Percentiles rank a stretch among this genome's conserved stretches.
phyloP scores from a whole-genome alignment of 2,888 invertebrate genomes.

The Coelopa pilipes region DNA sequence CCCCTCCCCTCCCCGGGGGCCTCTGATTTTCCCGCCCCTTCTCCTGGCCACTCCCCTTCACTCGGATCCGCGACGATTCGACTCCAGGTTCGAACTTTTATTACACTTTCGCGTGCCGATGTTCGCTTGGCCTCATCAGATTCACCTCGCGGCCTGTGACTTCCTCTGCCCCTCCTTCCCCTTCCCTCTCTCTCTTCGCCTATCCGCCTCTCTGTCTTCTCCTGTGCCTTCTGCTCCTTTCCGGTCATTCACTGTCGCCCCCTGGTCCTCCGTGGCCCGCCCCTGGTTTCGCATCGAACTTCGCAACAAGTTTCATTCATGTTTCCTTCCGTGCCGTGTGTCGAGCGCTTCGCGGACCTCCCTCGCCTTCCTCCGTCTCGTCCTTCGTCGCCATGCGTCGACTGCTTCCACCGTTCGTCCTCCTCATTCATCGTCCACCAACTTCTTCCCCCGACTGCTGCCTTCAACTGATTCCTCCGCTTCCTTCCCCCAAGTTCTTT shows the following conservation, averaged over 20 bases:
- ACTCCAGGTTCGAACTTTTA: constrained; percentile 4
- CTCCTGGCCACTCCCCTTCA: constrained; percentile 55
- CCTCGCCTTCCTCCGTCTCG: no score
- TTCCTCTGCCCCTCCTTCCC: background rate
- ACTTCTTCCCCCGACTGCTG: no score
- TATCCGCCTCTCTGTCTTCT: background rate
- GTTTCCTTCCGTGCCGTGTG: background rate
- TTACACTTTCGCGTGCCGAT: constrained; percentile 26
- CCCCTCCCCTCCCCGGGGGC: no score
- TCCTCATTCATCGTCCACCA: no score
- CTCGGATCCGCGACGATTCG: no score
- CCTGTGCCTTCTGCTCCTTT: no score
- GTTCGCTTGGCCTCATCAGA: constrained; percentile 19
- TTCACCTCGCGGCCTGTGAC: constrained; percentile 25
- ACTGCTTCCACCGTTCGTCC: no score
- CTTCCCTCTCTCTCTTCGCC: background rate
- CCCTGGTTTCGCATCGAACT: background rate
- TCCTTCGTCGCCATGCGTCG: no score
- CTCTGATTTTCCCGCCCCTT: no score
- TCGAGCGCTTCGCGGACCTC: background rate
- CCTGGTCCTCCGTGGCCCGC: background rate
- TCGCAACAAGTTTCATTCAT: constrained; percentile 18
- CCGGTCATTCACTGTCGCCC: background rate
- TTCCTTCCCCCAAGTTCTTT: no score
- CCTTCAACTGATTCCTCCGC: no score